phyloP scores from a whole-genome alignment of 2,888 invertebrate genomes.

The Hetaerina titia region DNA sequence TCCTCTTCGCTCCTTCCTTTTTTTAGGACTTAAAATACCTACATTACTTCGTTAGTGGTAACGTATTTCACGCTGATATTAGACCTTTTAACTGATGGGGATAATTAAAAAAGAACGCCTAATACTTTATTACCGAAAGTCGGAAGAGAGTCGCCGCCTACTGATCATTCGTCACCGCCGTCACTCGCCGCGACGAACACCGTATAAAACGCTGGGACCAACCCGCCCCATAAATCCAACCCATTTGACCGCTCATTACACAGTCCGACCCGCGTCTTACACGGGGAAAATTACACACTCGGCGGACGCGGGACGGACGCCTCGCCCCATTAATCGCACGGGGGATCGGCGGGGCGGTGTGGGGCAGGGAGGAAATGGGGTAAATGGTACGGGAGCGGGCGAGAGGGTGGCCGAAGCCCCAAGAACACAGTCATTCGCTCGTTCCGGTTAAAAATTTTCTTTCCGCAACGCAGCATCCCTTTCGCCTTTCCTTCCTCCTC shows the following conservation, averaged over 20 bases:
- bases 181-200: not conserved
- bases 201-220: not conserved
- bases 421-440: slow-evolving; percentile 4
- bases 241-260: not conserved
- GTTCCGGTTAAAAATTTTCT: not conserved
- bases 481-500: not conserved
- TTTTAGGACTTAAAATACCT: too few relatives aligned
- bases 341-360: not conserved
- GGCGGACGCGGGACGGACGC: not conserved
- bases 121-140: not conserved
- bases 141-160: not conserved
- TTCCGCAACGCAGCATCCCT: not conserved
- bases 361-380: not conserved
- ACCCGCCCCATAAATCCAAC: not conserved
- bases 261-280: not conserved
- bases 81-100: too few relatives aligned
- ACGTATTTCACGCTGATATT: too few relatives aligned
- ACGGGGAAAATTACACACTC: slow-evolving; percentile 3
- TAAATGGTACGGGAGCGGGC: not conserved
- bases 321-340: not conserved
- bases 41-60: too few relatives aligned
- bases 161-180: not conserved
- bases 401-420: not conserved
- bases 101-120: too few relatives aligned
- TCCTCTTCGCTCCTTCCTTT: too few relatives aligned